phyloP scores from a whole-genome alignment of 2,797 vertebrate genomes.

The Cyclura pinguis region DNA sequence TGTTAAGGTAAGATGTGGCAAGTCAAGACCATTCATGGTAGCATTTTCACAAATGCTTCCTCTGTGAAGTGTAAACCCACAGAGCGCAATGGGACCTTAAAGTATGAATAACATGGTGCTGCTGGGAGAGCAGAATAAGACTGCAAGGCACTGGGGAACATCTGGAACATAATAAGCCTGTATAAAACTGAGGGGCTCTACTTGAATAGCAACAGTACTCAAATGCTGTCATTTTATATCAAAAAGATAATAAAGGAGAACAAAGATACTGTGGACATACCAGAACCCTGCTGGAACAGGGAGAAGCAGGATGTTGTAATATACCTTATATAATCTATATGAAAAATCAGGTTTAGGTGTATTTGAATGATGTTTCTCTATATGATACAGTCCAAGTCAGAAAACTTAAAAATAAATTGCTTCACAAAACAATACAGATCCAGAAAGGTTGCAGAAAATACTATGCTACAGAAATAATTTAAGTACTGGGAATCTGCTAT shows the following conservation, averaged over 20 bases:
- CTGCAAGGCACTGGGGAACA: background rate
- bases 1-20: background rate
- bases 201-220: background rate
- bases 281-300: background rate
- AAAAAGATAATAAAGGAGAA: background rate
- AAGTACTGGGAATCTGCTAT: background rate
- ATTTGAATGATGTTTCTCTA: background rate
- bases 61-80: background rate
- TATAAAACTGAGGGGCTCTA: background rate
- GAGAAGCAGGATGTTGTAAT: background rate
- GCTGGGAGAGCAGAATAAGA: background rate
- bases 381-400: background rate
- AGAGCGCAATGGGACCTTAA: background rate
- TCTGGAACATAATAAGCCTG: background rate
- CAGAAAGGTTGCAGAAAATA: background rate
- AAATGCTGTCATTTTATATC: background rate
- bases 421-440: background rate
- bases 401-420: background rate
- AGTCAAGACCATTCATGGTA: background rate
- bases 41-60: background rate
- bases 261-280: background rate
- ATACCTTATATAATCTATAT: background rate
- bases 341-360: background rate
- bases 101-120: background rate
- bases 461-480: background rate